Evolutionary conservation across 2,113 vertebrate species (phyloP), one percentile per base, ranked within the genome.

Genomic region (Scatophagus argus): DNA sequence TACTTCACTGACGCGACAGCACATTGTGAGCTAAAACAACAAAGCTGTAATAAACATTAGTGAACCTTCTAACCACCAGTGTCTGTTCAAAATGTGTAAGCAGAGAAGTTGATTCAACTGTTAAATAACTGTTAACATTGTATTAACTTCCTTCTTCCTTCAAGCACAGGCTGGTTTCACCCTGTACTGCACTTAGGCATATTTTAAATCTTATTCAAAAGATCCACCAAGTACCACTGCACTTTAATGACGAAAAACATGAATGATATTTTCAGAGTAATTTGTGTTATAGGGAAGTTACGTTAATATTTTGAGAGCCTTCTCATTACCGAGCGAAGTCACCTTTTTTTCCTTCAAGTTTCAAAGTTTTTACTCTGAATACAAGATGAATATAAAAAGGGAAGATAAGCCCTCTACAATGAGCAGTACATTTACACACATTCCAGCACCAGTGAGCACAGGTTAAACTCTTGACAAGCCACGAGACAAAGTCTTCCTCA

Each of bases 401-500:
- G 60, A 27, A 65, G 34, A 36, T 19, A 71, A 10, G 29, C 39
- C 71, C 81, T 74, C 21, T 3, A 79, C 61, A 54, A 81, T 72
- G 43, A 83, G 23, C 69, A 55, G 34, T 29, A 47, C 74, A 84
- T 78, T 85, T 87, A 71, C 80, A 75, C 63, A 61, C 41, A 84
- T 77, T 81, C 43, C 34, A 70, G 69, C n/a, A 51, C 12, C 8
- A 2, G 8, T 0, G 38, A 77, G 56, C 59, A 31, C 62, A 79
- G 79, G 56, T 77, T 68, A 49, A 83, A 81, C 74, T 62, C 69
- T 77, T 61, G 52, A 86, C 60, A 74, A 73, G 46, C 46, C 11
- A 21, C n/a, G 65, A 60, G 77, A 73, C 67, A 77, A 81, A 77
- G 61, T 76, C 75, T 68, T 74, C 85, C 77, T 88, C 71, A 71